Conservation (phyloP, 2,888 invertebrate species). For the Chironomus tentans region DNA sequence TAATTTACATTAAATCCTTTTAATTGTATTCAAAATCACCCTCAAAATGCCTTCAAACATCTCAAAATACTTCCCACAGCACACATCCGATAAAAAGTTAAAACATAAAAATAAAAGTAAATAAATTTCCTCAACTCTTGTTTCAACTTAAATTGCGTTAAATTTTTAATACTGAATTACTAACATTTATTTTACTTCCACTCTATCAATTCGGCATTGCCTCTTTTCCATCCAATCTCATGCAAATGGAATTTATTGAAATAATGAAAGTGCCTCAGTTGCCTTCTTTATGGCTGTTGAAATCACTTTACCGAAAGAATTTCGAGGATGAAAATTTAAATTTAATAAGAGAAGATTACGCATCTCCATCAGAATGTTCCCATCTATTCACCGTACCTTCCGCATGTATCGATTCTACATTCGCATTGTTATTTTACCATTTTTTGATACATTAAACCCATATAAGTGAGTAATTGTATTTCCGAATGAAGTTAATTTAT, state of each 20-base stretch:
- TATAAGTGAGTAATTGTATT: constrained; percentile 25
- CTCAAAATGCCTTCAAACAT: too few relatives aligned
- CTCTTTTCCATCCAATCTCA: background rate
- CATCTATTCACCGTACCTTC: background rate
- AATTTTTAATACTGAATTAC: constrained; percentile 10
- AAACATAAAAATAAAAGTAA: background rate
- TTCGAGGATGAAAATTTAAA: background rate
- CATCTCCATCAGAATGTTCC: too few relatives aligned
- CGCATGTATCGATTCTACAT: background rate
- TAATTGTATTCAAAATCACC: too few relatives aligned
- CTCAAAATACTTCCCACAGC: background rate
- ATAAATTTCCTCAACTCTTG: background rate
- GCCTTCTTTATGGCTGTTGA: background rate
- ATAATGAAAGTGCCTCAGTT: too few relatives aligned
- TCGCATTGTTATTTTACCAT: background rate
- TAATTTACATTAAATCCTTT: too few relatives aligned
- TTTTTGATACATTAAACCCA: constrained; percentile 11
- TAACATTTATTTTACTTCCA: too few relatives aligned
- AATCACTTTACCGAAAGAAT: background rate
- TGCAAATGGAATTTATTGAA: background rate
- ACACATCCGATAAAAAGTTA: background rate
- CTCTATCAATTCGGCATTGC: too few relatives aligned
- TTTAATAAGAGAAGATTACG: constrained; percentile 3
- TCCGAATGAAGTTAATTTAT: constrained; percentile 22
- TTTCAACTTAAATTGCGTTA: constrained; percentile 12